Base-by-base conservation (phyloP, 2,113 vertebrate genomes). In the Hepsetus odoe region DNA sequence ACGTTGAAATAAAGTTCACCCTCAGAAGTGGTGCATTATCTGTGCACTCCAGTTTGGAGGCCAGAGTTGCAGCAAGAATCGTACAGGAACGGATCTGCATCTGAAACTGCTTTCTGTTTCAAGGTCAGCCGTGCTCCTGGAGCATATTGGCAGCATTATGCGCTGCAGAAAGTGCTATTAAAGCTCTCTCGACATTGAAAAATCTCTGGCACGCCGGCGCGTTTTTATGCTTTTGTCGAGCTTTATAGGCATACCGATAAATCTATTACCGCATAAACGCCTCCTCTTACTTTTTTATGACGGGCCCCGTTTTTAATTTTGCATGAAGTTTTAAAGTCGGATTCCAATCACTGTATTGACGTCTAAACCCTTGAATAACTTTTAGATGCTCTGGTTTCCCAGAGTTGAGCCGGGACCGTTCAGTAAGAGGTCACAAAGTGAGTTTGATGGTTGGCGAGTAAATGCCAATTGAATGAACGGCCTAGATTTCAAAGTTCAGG, bases 251-350 rank as follows among this genome's bases (percentile, higher is more conserved):
- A 30, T 35, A 42, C 18, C 33, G 49, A 76, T 81, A 81, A 81
- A 81, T 81, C 67, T 28, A 71, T 76, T 35, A 81, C 38, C 72
- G 42, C 66, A 44, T 76, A 76, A 76, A 76, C n/a, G 49, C 58
- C 49, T 78, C 53, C n/a, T 62, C 18, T 65, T 76, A 71, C 32
- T 44, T 20, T 74, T 51, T 65, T 64, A 81, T 58, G 46, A 72
- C 44, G 33, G 26, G 46, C 18, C 70, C 76, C 44, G 46, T 38
- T 76, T n/a, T 76, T 35, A 76, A 76, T 65, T 76, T 76, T 76
- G 24, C 67, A 81, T 75, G 65, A 70, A 62, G 56, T 12, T 80
- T 32, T 40, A 55, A 49, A 62, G 44, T 76, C 28, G 26, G 75
- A 53, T 35, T 71, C 55, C 28, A 30, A 28, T 40, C 35, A 64